A percentile compares a stretch with the other conserved stretches of the same genome.
These are phyloP conservation scores for Philaenus spumarius DNA, from an alignment of 1,140 invertebrate genomes.

Conservation along the genomic window DNA sequence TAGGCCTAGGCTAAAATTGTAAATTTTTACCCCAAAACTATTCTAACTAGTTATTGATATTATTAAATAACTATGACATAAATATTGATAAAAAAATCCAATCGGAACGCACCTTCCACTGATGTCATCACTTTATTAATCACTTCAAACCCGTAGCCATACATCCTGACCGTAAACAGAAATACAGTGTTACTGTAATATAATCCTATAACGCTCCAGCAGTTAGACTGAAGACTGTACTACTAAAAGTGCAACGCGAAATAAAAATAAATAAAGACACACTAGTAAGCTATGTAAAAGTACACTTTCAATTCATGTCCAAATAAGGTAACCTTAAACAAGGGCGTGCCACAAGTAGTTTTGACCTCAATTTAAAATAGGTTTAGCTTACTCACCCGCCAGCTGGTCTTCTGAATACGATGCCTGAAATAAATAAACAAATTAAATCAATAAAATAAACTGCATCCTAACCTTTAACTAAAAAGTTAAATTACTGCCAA, in stretches of 20 bases:
- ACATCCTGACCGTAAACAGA: conserved; percentile 35
- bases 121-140: conserved; percentile 48
- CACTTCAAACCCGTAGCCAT: conserved; percentile 41
- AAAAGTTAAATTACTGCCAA: background rate
- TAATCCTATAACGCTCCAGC: conserved; percentile 6
- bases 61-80: too few species aligned
- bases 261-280: conserved; percentile 40
- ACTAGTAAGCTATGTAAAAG: conserved; percentile 35
- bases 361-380: conserved; percentile 33
- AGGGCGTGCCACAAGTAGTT: conserved; percentile 31
- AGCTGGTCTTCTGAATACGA: conserved; percentile 85
- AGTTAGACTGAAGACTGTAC: conserved; percentile 15
- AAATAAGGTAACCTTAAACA: conserved; percentile 35
- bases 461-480: background rate
- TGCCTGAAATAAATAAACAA: conserved; percentile 55
- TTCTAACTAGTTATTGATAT: too few species aligned
- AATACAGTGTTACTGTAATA: conserved; percentile 1
- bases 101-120: conserved; percentile 40
- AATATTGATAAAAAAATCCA: too few species aligned
- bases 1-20: too few species aligned
- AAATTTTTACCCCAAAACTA: too few species aligned
- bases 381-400: conserved; percentile 62
- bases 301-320: conserved; percentile 32
- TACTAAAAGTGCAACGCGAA: conserved; percentile 12
- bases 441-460: background rate